phyloP scores from a whole-genome alignment of 2,888 invertebrate genomes.

The Phania funesta region DNA sequence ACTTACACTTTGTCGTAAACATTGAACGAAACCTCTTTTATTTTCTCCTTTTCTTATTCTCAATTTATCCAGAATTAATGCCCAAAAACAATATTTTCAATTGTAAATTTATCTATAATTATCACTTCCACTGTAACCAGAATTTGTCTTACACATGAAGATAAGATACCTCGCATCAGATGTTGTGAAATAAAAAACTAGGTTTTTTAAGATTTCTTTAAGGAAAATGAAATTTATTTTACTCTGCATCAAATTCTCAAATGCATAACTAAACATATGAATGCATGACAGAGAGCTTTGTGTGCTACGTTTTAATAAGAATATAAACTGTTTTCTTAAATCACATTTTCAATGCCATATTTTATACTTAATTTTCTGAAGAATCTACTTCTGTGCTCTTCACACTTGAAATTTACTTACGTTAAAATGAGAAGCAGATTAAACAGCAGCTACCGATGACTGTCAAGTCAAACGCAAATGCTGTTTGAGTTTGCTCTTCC shows the following conservation, averaged over 20 bases:
- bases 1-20: too few relatives aligned
- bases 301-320: conserved; percentile 7
- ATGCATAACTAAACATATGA: conserved; percentile 33
- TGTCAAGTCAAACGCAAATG: conserved; percentile 49
- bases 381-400: background rate
- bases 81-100: too few relatives aligned
- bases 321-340: conserved; percentile 29
- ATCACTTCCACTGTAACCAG: background rate
- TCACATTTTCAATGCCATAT: conserved; percentile 38
- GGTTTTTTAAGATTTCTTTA: background rate
- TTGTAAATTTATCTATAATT: background rate
- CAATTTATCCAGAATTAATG: too few relatives aligned
- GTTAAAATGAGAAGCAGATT: conserved; percentile 11
- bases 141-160: background rate
- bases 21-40: too few relatives aligned
- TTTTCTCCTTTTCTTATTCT: too few relatives aligned
- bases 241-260: conserved; percentile 14
- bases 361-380: background rate
- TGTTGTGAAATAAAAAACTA: conserved; percentile 6
- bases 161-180: background rate
- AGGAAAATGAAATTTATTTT: conserved; percentile 41
- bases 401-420: background rate
- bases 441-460: conserved; percentile 29
- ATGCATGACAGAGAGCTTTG: background rate
- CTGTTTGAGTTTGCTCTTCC: conserved; percentile 14